These are phyloP conservation scores for Zenarchopterus dispar DNA, from an alignment of 2,797 vertebrate species.

Conservation along the genomic window DNA sequence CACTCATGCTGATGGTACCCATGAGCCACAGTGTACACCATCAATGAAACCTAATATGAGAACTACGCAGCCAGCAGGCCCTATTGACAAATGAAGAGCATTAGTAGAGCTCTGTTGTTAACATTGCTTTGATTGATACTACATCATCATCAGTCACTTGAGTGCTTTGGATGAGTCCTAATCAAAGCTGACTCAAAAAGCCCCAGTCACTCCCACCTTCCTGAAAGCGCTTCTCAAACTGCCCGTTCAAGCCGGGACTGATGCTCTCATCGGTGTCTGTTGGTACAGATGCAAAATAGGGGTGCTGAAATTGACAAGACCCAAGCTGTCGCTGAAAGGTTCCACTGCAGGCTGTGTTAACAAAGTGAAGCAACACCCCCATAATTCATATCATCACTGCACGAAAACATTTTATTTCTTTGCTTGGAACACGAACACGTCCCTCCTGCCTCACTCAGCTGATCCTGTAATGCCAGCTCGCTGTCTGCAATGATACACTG, in stretches of 20 bases:
- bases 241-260: slow-evolving; percentile 17
- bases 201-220: neutral
- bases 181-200: slow-evolving; percentile 25
- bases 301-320: too few species aligned
- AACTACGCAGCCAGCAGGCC: slow-evolving; percentile 19
- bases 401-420: too few species aligned
- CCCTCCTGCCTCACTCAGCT: too few species aligned
- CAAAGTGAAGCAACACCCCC: too few species aligned
- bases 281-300: too few species aligned
- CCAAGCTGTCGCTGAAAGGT: too few species aligned
- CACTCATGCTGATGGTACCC: slow-evolving; percentile 23
- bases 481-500: too few species aligned
- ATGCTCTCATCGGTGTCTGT: too few species aligned
- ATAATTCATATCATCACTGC: too few species aligned
- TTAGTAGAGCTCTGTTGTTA: slow-evolving; percentile 23
- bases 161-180: slow-evolving; percentile 30
- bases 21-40: slow-evolving; percentile 29
- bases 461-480: too few species aligned
- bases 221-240: slow-evolving; percentile 19
- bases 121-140: slow-evolving; percentile 35
- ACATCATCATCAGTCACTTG: slow-evolving; percentile 26
- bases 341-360: too few species aligned
- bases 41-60: slow-evolving; percentile 51
- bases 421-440: too few species aligned
- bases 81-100: slow-evolving; percentile 43